Percentiles rank a stretch among this genome's conserved stretches.
These are phyloP conservation scores for Drosophila micromelanica DNA, from an alignment of 1,140 invertebrate species.

Conservation along the genomic window DNA sequence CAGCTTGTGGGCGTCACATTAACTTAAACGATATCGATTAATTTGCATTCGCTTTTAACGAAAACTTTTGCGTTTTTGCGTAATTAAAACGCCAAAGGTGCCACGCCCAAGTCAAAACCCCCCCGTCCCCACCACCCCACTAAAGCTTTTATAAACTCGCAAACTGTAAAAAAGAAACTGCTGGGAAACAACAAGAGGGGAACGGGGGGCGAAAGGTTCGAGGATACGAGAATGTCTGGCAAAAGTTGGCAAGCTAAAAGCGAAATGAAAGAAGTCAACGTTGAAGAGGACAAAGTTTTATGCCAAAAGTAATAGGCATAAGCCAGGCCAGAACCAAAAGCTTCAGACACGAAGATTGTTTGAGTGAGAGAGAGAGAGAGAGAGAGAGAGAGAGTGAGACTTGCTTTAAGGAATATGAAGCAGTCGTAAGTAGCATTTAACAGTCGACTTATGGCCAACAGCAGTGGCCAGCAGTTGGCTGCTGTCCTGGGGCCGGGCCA, in stretches of 20 bases:
- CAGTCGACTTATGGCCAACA: slow-evolving; percentile 76
- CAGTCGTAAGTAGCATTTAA: slow-evolving; percentile 79
- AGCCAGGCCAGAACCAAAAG: slow-evolving; percentile 20
- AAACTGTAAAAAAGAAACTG: slow-evolving; percentile 32
- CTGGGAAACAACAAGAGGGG: slow-evolving; percentile 16
- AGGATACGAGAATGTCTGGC: slow-evolving; percentile 69
- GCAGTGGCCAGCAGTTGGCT: slow-evolving; percentile 39
- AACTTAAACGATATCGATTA: slow-evolving; percentile 79
- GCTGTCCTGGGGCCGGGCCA: slow-evolving; percentile 3
- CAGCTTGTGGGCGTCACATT: slow-evolving; percentile 48
- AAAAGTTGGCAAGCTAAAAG: slow-evolving; percentile 65
- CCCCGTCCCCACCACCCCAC: too few species aligned
- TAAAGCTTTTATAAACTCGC: slow-evolving; percentile 42
- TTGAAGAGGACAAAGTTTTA: slow-evolving; percentile 78
- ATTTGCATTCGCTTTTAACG: slow-evolving; percentile 65
- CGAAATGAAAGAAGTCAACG: slow-evolving; percentile 69
- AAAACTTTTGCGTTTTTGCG: slow-evolving; percentile 66
- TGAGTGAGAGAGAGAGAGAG: neutral
- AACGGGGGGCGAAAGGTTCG: neutral
- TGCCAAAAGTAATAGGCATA: slow-evolving; percentile 80
- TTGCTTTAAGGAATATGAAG: slow-evolving; percentile 45
- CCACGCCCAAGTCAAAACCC: slow-evolving; percentile 57
- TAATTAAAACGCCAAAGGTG: slow-evolving; percentile 82
- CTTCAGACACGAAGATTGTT: neutral
- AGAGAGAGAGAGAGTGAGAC: neutral